Conservation (phyloP, 2,797 vertebrate genomes). For the Syndactyla subalaris region DNA sequence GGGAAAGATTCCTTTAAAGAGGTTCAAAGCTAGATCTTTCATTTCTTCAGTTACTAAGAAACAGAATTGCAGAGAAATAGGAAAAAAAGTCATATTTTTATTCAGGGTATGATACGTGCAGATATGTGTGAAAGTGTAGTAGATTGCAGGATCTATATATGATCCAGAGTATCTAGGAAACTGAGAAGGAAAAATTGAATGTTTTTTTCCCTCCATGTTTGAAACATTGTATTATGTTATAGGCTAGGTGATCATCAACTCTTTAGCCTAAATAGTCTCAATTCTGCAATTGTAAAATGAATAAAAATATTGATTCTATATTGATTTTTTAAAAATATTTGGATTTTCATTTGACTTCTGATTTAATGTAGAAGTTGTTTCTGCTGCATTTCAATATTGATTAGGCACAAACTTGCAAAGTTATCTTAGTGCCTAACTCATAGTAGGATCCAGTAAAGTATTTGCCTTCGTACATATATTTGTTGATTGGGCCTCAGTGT, state of each 20-base stretch:
- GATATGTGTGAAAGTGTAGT: neutral
- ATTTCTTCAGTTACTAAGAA: conserved; percentile 6
- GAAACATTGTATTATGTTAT: neutral
- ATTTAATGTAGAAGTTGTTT: neutral
- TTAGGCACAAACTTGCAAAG: neutral
- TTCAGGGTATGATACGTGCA: neutral
- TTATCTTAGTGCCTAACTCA: neutral
- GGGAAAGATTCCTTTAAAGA: neutral
- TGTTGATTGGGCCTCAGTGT: neutral
- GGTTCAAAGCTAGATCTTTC: neutral
- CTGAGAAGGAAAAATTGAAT: neutral
- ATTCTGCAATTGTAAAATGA: neutral
- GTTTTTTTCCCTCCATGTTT: neutral
- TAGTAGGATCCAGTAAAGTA: neutral
- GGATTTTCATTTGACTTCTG: neutral
- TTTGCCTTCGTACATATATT: neutral
- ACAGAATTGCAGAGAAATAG: neutral
- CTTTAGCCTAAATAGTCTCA: neutral
- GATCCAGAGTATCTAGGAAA: neutral
- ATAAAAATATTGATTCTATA: neutral
- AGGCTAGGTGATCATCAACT: neutral
- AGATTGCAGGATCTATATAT: neutral
- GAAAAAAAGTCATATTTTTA: neutral
- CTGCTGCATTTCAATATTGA: neutral
- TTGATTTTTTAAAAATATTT: neutral